Evolutionary conservation across 2,113 vertebrate species (phyloP).

Genomic region (Corythornis madagascariensis): DNA sequence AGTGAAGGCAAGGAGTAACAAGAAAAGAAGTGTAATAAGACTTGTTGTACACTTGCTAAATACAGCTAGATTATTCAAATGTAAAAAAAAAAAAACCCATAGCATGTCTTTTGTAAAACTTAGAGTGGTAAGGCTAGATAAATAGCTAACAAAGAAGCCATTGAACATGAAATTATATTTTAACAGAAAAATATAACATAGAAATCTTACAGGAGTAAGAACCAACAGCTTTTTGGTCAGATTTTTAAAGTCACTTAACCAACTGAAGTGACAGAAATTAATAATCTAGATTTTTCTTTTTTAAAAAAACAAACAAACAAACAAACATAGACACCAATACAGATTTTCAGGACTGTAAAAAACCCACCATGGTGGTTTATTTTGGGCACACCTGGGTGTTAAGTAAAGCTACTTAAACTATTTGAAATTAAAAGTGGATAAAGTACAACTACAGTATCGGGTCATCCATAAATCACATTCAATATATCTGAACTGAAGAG

Average conservation of each 20-base stretch:
- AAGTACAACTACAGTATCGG: neutral
- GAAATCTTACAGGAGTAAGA: neutral
- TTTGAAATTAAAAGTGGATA: neutral
- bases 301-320: neutral
- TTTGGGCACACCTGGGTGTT: neutral
- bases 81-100: neutral
- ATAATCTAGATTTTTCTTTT: rapidly evolving
- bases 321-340: neutral
- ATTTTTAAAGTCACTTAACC: neutral
- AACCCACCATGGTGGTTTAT: rapidly evolving
- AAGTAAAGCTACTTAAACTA: neutral
- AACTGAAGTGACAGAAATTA: neutral
- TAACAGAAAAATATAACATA: neutral
- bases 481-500: neutral
- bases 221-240: neutral
- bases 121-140: neutral
- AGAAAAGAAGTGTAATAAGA: neutral
- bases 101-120: neutral
- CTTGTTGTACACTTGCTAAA: neutral
- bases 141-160: neutral
- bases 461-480: neutral
- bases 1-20: neutral
- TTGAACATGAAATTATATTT: neutral
- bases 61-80: neutral
- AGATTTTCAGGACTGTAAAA: neutral